A percentile compares a stretch with the other conserved stretches of the same genome.
Evolutionary conservation across 2,113 vertebrate species (phyloP).

Genomic region (Carassius carassius): DNA sequence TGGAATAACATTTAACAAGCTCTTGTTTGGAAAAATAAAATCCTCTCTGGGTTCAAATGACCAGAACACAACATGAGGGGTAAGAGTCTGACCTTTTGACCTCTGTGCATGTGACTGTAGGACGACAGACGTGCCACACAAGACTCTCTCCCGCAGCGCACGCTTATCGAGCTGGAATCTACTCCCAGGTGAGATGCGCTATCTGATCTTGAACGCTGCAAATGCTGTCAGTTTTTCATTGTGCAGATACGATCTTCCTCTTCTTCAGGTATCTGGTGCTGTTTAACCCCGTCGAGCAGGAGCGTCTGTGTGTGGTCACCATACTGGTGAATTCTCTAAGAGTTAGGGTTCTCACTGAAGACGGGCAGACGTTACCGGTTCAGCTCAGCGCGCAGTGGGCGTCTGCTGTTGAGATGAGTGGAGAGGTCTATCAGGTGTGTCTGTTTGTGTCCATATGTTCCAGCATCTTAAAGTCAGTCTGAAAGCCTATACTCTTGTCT

Average conservation of each 20-base stretch:
- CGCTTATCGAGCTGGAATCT: conserved; percentile 83
- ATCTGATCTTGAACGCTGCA: not conserved
- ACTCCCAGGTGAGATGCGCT: conserved; percentile 78
- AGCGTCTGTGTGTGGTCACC: conserved; percentile 83
- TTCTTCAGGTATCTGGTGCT: conserved; percentile 86
- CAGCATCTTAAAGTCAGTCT: not conserved
- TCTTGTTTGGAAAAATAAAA: no score
- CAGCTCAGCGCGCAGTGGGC: conserved; percentile 87
- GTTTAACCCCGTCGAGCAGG: conserved; percentile 92
- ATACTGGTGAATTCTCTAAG: conserved; percentile 83
- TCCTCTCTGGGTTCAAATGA: no score
- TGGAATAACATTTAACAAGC: no score
- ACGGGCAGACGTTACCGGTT: conserved; percentile 85
- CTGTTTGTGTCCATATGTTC: not conserved
- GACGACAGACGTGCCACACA: conserved; percentile 87
- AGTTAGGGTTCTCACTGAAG: conserved; percentile 84
- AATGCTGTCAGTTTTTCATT: not conserved
- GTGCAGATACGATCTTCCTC: not conserved
- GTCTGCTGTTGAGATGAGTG: conserved; percentile 78
- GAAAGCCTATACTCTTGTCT: not conserved
- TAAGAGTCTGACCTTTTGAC: not conserved
- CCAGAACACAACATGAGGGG: no score
- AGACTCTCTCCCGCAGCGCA: conserved; percentile 89
- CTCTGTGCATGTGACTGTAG: conserved; percentile 66
- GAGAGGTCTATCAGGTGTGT: conserved; percentile 84